Conservation (phyloP, 2,888 invertebrate species). For the Flexamia atlantica region DNA sequence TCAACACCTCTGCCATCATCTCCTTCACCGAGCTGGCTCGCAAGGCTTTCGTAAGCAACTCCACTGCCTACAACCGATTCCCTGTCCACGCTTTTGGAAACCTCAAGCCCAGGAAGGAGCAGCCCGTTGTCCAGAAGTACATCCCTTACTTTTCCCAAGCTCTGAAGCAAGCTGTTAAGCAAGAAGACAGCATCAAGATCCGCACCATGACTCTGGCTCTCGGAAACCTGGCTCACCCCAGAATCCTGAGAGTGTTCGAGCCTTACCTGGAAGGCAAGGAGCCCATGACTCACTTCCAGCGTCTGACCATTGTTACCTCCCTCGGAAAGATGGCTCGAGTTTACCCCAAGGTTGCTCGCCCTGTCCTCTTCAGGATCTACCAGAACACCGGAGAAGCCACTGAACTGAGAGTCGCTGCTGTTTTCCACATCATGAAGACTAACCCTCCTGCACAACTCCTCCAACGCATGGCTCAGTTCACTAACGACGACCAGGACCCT, state of each 20-base stretch:
- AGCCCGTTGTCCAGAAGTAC: conserved; percentile 77
- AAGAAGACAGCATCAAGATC: conserved; percentile 78
- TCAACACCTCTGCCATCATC: conserved; percentile 79
- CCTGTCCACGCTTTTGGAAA: conserved; percentile 83
- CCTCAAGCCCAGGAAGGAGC: conserved; percentile 77
- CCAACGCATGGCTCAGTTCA: conserved; percentile 84
- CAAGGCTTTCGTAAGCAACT: conserved; percentile 79
- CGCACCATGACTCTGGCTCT: conserved; percentile 82
- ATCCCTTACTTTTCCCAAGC: conserved; percentile 79
- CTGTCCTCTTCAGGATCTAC: conserved; percentile 82
- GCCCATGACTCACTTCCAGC: conserved; percentile 79
- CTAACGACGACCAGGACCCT: conserved; percentile 80
- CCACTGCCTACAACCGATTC: conserved; percentile 79
- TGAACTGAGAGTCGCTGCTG: conserved; percentile 82
- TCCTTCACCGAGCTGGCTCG: conserved; percentile 80
- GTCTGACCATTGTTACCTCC: conserved; percentile 80
- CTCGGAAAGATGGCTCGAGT: conserved; percentile 77
- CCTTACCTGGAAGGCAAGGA: conserved; percentile 83
- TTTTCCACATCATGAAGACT: conserved; percentile 79
- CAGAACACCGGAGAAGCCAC: conserved; percentile 81
- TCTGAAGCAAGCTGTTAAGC: conserved; percentile 77
- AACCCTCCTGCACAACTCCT: conserved; percentile 82
- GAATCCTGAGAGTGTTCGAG: conserved; percentile 80
- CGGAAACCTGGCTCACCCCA: conserved; percentile 81
- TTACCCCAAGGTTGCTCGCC: conserved; percentile 77